Conservation (phyloP, 1,140 invertebrate genomes). For the Trachymyrmex cornetzi region DNA sequence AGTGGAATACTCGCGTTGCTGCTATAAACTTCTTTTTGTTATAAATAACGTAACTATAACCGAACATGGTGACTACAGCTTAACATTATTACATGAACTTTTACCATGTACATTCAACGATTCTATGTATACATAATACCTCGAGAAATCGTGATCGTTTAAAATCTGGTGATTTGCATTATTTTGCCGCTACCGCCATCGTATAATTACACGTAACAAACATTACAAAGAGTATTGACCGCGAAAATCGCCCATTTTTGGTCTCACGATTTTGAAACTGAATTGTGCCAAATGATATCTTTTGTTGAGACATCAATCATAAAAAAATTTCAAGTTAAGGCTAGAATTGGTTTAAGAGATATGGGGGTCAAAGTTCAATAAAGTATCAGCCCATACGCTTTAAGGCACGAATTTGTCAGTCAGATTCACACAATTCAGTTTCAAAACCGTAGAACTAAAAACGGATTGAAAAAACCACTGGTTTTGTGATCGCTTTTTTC, state of each 20-base stretch:
- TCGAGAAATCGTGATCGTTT: constrained; percentile 38
- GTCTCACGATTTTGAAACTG: no score
- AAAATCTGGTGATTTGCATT: constrained; percentile 29
- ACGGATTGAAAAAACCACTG: no score
- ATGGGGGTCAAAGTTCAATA: no score
- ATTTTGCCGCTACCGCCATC: neutral
- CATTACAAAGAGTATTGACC: constrained; percentile 1
- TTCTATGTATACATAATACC: constrained; percentile 30
- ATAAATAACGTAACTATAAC: constrained; percentile 61
- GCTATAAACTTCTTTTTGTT: constrained; percentile 51
- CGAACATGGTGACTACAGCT: constrained; percentile 66
- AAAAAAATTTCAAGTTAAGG: no score
- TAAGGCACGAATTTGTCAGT: no score
- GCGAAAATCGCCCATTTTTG: no score
- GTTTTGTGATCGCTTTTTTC: neutral
- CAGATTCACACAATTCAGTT: no score
- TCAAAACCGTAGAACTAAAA: no score
- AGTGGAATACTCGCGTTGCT: constrained; percentile 62
- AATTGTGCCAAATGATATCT: no score
- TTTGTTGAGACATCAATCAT: no score
- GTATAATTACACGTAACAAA: constrained; percentile 43
- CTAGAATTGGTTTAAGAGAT: no score
- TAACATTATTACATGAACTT: constrained; percentile 40
- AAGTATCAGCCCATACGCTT: no score
- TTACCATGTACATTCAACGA: constrained; percentile 43